phyloP scores from a whole-genome alignment of 2,888 invertebrate genomes.

The Acronicta leporina region DNA sequence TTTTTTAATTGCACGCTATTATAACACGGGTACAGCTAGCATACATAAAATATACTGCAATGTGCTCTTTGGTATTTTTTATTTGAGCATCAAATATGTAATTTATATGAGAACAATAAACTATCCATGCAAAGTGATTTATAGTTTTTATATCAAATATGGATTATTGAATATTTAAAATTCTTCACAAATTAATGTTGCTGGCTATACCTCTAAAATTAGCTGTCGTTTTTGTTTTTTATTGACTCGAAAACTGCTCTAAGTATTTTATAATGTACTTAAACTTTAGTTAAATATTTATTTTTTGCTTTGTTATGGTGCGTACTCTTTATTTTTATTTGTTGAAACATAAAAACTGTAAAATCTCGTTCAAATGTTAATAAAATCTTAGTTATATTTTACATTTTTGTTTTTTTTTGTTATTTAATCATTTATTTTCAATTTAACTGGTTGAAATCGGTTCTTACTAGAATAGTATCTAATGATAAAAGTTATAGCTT shows the following conservation, averaged over 20 bases:
- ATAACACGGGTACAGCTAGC: slow-evolving; percentile 18
- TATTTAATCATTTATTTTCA: not conserved
- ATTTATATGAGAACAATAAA: no score
- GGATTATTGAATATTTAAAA: no score
- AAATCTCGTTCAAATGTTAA: slow-evolving; percentile 55
- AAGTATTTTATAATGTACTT: slow-evolving; percentile 49
- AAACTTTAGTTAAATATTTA: slow-evolving; percentile 38
- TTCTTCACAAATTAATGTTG: not conserved
- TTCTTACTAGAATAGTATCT: slow-evolving; percentile 6
- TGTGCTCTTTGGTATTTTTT: no score
- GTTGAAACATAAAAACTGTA: slow-evolving; percentile 37
- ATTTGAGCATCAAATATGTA: no score
- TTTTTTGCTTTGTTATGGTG: slow-evolving; percentile 47
- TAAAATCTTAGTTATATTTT: slow-evolving; percentile 41
- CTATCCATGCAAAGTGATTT: no score
- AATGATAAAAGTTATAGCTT: slow-evolving; percentile 20
- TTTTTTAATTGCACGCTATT: slow-evolving; percentile 11
- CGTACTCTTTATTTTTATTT: slow-evolving; percentile 28
- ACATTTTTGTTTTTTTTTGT: slow-evolving; percentile 17
- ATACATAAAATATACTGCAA: slow-evolving; percentile 2
- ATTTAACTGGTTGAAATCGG: slow-evolving; percentile 6
- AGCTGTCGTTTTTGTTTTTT: slow-evolving; percentile 5
- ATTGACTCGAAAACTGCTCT: slow-evolving; percentile 14
- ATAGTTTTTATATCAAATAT: no score
- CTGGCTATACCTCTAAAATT: slow-evolving; percentile 19